Percentiles rank a stretch among this genome's conserved stretches.
Conservation (phyloP, 2,797 vertebrate genomes). For the Cynopterus sphinx region DNA sequence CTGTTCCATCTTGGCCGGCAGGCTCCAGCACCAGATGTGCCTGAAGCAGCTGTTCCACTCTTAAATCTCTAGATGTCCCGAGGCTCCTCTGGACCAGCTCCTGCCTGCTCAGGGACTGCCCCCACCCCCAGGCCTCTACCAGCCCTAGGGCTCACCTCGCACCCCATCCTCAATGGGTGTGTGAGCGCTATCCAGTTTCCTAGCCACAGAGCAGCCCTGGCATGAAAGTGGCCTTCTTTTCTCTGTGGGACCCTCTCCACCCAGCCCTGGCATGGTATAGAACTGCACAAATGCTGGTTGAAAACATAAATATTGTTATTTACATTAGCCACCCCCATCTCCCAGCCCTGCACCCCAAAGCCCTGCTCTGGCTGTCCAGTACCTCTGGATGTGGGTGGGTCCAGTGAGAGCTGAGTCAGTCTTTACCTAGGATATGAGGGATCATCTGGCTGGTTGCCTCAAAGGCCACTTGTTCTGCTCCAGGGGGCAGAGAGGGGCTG, state of each 20-base stretch:
- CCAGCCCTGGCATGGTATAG: neutral
- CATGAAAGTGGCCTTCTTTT: neutral
- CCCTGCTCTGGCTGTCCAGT: neutral
- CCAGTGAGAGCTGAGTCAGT: neutral
- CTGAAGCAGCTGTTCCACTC: neutral
- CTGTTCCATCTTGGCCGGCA: too few species aligned
- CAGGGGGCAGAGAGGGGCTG: neutral
- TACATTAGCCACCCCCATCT: neutral
- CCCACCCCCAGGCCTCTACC: neutral
- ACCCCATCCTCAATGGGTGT: neutral
- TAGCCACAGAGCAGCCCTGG: neutral
- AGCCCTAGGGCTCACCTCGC: neutral
- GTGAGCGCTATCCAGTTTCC: neutral
- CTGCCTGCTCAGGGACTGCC: neutral
- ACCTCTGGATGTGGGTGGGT: neutral
- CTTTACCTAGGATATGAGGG: neutral
- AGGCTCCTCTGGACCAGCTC: neutral
- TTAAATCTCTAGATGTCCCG: neutral
- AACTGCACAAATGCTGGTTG: conserved; percentile 30
- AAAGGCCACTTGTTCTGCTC: neutral
- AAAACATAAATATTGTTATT: conserved; percentile 77
- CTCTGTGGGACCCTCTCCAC: neutral
- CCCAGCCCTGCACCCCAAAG: neutral
- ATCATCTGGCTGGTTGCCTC: neutral
- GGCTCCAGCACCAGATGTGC: too few species aligned